phyloP scores from a whole-genome alignment of 2,113 vertebrate species.

The Anoplopoma fimbria region DNA sequence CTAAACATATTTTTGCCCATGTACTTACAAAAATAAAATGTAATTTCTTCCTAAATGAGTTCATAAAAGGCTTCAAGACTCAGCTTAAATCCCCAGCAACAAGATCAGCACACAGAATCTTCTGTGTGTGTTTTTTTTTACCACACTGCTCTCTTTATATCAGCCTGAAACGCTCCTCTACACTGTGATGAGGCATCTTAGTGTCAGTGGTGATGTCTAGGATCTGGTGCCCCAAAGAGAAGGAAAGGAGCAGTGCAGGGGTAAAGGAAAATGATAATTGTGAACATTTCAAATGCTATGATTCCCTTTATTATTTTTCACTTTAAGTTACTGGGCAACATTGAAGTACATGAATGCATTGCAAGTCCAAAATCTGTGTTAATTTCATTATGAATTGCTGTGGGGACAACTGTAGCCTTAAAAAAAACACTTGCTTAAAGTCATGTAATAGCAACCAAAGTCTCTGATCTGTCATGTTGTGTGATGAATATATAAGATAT shows the following conservation, averaged over 20 bases:
- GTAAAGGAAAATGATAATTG: background rate
- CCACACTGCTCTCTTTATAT: constrained; percentile 69
- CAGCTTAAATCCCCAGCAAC: constrained; percentile 17
- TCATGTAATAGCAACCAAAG: constrained; percentile 11
- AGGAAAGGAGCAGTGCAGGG: background rate
- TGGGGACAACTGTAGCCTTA: background rate
- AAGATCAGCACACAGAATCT: constrained; percentile 52
- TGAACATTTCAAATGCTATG: background rate
- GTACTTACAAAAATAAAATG: background rate
- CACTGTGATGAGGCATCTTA: constrained; percentile 25
- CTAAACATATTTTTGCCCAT: background rate
- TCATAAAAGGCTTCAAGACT: background rate
- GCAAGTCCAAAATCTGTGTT: constrained; percentile 7
- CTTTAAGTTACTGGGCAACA: background rate
- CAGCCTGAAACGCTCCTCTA: constrained; percentile 20
- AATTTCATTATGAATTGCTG: constrained; percentile 28
- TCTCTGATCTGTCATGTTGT: background rate
- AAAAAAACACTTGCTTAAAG: background rate
- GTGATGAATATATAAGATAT: constrained; percentile 4
- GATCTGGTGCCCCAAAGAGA: background rate
- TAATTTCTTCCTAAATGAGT: background rate
- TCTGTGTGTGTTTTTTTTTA: constrained; percentile 41
- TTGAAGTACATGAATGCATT: background rate
- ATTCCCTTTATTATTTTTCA: background rate
- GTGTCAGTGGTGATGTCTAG: constrained; percentile 26